Evolutionary conservation across 2,888 invertebrate species (phyloP).

Genomic region (Ashinkailepas kermadecensis): DNA sequence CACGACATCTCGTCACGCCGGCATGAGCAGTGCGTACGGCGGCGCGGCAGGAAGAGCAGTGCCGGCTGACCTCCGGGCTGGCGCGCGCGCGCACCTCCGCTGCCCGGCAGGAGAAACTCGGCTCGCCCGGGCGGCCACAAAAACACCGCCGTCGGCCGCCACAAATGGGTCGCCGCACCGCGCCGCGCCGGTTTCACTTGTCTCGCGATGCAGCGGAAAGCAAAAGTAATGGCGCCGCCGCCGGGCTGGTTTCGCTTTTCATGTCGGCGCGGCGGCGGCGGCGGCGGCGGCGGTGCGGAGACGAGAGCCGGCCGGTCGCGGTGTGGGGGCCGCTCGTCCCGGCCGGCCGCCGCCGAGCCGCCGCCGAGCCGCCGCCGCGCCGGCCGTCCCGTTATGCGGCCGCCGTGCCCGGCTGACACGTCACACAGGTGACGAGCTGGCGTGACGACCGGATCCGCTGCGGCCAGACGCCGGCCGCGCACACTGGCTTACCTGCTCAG

Average conservation of each 20-base stretch:
- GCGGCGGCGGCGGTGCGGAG: not conserved
- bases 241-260: conserved; percentile 11
- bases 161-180: not conserved
- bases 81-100: not conserved
- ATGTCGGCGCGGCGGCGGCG: not conserved
- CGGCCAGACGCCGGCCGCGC: not conserved
- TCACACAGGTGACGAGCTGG: not conserved
- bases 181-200: conserved; percentile 19
- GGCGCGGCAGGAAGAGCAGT: too few relatives aligned
- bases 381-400: not conserved
- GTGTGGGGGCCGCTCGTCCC: not conserved
- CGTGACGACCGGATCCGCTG: not conserved
- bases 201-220: conserved; percentile 3
- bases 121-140: not conserved
- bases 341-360: not conserved
- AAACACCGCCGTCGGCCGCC: not conserved
- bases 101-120: not conserved
- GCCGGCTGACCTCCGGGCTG: too few relatives aligned
- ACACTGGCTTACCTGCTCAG: not conserved
- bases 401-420: not conserved
- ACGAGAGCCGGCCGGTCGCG: not conserved
- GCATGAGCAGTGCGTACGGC: too few relatives aligned
- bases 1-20: too few relatives aligned
- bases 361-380: not conserved
- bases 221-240: conserved; percentile 18